Evolutionary conservation across 2,888 invertebrate species (phyloP).

Genomic region (Sesia bembeciformis): DNA sequence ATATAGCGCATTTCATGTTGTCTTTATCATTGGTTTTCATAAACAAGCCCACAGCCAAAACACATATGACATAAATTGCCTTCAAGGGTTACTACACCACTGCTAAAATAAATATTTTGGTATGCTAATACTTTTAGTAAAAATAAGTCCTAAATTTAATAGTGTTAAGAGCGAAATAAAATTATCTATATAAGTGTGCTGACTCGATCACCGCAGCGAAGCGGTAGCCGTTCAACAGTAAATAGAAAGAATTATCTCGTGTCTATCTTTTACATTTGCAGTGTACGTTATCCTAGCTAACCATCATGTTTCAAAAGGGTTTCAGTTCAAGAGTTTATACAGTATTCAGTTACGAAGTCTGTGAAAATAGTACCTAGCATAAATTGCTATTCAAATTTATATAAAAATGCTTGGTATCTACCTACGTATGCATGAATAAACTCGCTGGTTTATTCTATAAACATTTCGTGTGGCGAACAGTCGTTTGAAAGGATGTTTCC

Average conservation of each 20-base stretch:
- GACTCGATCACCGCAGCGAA: neutral
- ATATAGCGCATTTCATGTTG: neutral
- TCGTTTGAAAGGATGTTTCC: no score
- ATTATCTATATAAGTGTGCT: neutral
- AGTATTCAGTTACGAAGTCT: no score
- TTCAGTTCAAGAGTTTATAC: no score
- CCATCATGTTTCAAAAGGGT: no score
- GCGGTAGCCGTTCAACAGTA: slow-evolving; percentile 2
- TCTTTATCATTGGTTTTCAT: neutral
- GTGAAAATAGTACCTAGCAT: no score
- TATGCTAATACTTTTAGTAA: slow-evolving; percentile 62
- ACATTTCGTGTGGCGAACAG: no score
- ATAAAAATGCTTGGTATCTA: no score
- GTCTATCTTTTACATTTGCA: no score
- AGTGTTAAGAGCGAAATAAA: neutral
- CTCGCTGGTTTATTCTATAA: no score
- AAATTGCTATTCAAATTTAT: no score
- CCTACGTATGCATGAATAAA: no score
- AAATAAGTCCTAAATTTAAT: neutral
- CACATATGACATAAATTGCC: neutral
- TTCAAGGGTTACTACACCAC: slow-evolving; percentile 17
- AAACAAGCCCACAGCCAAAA: neutral
- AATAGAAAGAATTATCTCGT: neutral
- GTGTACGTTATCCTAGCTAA: no score
- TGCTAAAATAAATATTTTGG: slow-evolving; percentile 62